Evolutionary conservation across 2,888 invertebrate genomes (phyloP).

Genomic region (Lasioglossum calceatum): DNA sequence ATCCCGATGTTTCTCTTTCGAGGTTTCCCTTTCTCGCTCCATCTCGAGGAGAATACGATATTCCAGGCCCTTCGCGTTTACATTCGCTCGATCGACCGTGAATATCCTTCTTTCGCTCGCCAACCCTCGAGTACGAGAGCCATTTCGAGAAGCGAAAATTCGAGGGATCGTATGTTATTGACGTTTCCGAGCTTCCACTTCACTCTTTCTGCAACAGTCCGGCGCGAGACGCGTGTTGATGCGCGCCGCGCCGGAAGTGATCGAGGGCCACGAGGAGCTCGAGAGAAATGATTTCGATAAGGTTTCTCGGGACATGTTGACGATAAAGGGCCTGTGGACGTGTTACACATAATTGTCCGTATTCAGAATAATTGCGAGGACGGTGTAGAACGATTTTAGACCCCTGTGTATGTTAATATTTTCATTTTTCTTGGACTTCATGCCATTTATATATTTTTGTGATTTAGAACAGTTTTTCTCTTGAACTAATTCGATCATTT

Average conservation of each 20-base stretch:
- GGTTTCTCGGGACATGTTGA: neutral
- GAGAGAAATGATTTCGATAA: neutral
- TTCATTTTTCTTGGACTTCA: too few relatives aligned
- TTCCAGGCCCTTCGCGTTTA: conserved; percentile 59
- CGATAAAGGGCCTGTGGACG: neutral
- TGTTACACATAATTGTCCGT: neutral
- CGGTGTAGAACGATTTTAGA: too few relatives aligned
- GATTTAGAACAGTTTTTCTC: neutral
- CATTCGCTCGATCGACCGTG: conserved; percentile 70
- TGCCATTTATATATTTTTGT: neutral
- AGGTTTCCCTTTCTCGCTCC: neutral
- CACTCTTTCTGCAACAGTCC: neutral
- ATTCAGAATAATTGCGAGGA: neutral
- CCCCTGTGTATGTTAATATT: too few relatives aligned
- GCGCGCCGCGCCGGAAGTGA: conserved; percentile 7
- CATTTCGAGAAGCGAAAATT: conserved; percentile 66
- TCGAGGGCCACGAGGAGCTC: neutral
- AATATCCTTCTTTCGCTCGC: conserved; percentile 60
- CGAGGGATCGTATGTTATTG: conserved; percentile 66
- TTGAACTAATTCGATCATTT: neutral
- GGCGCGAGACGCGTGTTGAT: conserved; percentile 22
- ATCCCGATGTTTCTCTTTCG: neutral
- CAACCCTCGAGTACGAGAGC: conserved; percentile 59
- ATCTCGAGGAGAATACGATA: conserved; percentile 41
- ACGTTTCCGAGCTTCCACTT: conserved; percentile 35